phyloP scores from a whole-genome alignment of 2,888 invertebrate species.

The Drosophila monieri region DNA sequence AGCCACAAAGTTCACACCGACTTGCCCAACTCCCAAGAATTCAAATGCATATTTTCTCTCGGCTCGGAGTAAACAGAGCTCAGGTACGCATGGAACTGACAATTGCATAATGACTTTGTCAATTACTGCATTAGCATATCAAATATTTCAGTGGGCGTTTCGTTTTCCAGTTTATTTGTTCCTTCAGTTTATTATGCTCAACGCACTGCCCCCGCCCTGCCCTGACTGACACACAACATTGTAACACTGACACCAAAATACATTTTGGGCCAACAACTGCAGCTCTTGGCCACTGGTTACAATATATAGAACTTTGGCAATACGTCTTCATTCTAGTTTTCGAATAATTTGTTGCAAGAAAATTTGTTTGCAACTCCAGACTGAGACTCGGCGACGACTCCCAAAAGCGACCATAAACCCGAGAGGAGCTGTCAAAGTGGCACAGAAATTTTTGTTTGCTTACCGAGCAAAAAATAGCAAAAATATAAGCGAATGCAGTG shows the following conservation, averaged over 20 bases:
- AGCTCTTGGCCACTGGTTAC: conserved; percentile 20
- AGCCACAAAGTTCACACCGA: conserved; percentile 23
- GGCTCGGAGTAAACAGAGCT: background rate
- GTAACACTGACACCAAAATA: conserved; percentile 68
- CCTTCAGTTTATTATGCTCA: conserved; percentile 25
- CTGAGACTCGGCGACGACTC: conserved; percentile 54
- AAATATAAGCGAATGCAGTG: conserved; percentile 34
- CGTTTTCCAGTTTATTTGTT: conserved; percentile 23
- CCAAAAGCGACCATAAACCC: conserved; percentile 27
- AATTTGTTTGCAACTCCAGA: conserved; percentile 68
- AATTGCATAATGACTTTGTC: conserved; percentile 47
- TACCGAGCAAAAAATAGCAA: conserved; percentile 21
- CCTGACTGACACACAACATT: conserved; percentile 67
- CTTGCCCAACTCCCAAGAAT: conserved; percentile 19
- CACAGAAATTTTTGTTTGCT: conserved; percentile 33
- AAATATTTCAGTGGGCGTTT: conserved; percentile 38
- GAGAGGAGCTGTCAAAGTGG: conserved; percentile 27
- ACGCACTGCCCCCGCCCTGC: conserved; percentile 50
- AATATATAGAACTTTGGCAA: background rate
- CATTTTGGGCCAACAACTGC: conserved; percentile 22
- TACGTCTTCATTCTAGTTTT: conserved; percentile 48
- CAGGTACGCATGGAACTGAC: conserved; percentile 31
- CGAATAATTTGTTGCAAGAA: conserved; percentile 76
- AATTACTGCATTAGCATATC: conserved; percentile 53
- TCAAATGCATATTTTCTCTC: conserved; percentile 6